These are phyloP conservation scores for Gallinago media DNA, from an alignment of 2,113 vertebrate species.

Conservation along the genomic window DNA sequence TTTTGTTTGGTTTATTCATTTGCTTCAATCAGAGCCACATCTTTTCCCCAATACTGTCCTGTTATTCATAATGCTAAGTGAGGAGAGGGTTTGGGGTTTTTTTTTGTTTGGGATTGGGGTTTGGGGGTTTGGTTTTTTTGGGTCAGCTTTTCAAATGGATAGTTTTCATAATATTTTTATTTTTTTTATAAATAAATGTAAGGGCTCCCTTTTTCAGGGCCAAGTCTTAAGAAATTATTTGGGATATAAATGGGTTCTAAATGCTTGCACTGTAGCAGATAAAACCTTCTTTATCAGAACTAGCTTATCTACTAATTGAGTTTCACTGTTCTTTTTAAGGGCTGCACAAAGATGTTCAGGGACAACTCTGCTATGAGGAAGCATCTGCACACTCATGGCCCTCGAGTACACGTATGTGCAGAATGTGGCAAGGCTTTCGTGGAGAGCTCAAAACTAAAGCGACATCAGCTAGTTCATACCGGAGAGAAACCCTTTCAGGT, in stretches of 20 bases:
- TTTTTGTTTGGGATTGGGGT: background rate
- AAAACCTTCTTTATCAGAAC: background rate
- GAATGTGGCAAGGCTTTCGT: slow-evolving; percentile 98
- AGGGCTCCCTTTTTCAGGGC: background rate
- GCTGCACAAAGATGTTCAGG: slow-evolving; percentile 99
- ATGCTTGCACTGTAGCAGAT: background rate
- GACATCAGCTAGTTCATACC: slow-evolving; percentile 98
- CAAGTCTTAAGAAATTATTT: background rate
- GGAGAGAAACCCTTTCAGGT: slow-evolving; percentile 99
- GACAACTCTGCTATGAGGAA: slow-evolving; percentile 99
- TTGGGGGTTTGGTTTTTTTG: background rate
- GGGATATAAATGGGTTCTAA: background rate
- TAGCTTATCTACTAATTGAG: slow-evolving; percentile 40
- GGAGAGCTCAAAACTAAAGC: slow-evolving; percentile 97
- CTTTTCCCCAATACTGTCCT: slow-evolving; percentile 14
- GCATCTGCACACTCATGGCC: slow-evolving; percentile 97
- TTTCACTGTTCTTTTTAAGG: slow-evolving; percentile 80
- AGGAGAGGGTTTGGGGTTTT: background rate
- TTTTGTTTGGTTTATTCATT: slow-evolving; percentile 22
- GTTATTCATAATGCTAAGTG: background rate
- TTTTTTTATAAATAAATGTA: background rate
- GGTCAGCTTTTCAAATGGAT: background rate
- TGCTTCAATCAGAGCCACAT: slow-evolving; percentile 14
- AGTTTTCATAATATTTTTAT: background rate
- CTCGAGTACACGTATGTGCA: slow-evolving; percentile 95